Evolutionary conservation across 1,140 invertebrate genomes (phyloP).

Genomic region (Hyposmocoma kahamanoa): DNA sequence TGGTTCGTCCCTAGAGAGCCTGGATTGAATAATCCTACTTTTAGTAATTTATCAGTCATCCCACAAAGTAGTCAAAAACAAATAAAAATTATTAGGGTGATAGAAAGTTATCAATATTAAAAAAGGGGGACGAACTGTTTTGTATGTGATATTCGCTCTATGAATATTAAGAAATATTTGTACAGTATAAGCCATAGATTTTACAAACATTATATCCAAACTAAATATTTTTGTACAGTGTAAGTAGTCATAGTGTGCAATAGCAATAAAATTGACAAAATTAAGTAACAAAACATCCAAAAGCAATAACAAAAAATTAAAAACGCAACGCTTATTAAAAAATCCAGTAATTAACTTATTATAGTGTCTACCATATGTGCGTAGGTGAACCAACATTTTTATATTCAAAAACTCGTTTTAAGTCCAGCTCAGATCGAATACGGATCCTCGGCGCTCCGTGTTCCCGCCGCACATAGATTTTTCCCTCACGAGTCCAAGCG

Average conservation of each 20-base stretch:
- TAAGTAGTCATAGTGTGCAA: background rate
- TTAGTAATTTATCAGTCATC: background rate
- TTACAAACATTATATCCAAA: background rate
- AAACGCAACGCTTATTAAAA: background rate
- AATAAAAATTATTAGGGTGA: too few species aligned
- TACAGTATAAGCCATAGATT: background rate
- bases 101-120: background rate
- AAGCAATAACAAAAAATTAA: background rate
- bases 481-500: background rate
- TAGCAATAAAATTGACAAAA: background rate
- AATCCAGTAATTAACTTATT: background rate
- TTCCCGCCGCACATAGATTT: background rate
- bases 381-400: background rate
- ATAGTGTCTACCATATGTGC: background rate
- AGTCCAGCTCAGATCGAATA: background rate
- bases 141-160: background rate
- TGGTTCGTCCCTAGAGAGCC: background rate
- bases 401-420: background rate
- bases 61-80: background rate
- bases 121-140: background rate
- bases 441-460: background rate
- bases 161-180: background rate
- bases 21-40: constrained; percentile 1
- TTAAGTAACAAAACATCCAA: background rate
- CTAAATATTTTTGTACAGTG: too few species aligned